Percentiles rank a stretch among this genome's conserved stretches.
Evolutionary conservation across 2,797 vertebrate genomes (phyloP).

Genomic region (Trachops cirrhosus): DNA sequence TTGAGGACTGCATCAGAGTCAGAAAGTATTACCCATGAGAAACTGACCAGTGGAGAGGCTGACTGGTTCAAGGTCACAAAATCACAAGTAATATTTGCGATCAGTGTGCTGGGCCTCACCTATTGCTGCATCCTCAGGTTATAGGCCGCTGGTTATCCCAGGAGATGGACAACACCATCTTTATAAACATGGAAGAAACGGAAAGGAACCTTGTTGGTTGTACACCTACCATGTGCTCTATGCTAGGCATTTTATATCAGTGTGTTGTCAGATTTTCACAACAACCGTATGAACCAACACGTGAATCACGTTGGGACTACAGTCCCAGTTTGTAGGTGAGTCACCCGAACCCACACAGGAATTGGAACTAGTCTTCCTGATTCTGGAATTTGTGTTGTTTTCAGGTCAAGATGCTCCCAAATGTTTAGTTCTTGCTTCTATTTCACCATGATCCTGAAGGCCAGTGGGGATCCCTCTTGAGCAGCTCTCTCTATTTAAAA

Average conservation of each 20-base stretch:
- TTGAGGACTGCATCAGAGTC: slow-evolving; percentile 42
- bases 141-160: background rate
- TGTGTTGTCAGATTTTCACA: slow-evolving; percentile 3
- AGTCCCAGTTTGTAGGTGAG: background rate
- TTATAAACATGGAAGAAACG: background rate
- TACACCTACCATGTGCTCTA: background rate
- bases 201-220: background rate
- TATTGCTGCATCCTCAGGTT: background rate
- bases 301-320: background rate
- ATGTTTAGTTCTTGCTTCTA: background rate
- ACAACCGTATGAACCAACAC: background rate
- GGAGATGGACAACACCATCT: background rate
- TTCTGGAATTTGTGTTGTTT: background rate
- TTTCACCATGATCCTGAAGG: background rate
- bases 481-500: background rate
- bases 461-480: background rate
- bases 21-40: slow-evolving; percentile 19
- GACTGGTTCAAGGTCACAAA: slow-evolving; percentile 16
- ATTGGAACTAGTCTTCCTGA: background rate
- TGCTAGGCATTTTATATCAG: background rate
- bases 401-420: background rate
- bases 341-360: background rate
- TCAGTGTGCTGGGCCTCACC: background rate
- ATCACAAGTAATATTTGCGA: background rate
- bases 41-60: slow-evolving; percentile 1